Evolutionary conservation across 2,888 invertebrate genomes (phyloP).

Genomic region (Eudemis profundana): DNA sequence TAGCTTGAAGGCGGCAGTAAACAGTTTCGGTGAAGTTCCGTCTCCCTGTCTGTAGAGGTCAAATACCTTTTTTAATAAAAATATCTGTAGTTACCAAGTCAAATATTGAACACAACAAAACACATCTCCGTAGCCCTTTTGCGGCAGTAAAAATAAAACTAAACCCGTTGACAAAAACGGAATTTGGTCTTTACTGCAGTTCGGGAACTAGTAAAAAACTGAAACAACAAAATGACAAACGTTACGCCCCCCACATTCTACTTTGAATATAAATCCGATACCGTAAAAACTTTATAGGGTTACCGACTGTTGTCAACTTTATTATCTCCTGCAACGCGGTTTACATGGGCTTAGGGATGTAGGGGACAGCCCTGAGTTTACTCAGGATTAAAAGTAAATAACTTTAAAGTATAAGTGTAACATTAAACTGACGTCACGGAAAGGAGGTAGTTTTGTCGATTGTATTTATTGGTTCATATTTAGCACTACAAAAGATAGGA

Average conservation of each 20-base stretch:
- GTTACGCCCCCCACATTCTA: slow-evolving; percentile 44
- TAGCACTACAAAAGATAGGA: no score
- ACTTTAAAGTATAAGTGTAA: background rate
- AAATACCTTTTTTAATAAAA: no score
- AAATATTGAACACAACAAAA: background rate
- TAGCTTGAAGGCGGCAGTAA: no score
- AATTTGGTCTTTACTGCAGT: slow-evolving; percentile 4
- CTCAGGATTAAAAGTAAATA: slow-evolving; percentile 9
- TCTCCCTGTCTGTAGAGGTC: no score
- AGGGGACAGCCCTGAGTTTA: slow-evolving; percentile 1
- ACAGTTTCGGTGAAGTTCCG: no score
- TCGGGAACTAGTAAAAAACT: slow-evolving; percentile 29
- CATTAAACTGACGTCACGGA: no score
- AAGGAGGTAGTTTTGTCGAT: no score
- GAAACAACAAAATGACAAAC: slow-evolving; percentile 24
- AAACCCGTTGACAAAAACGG: slow-evolving; percentile 2
- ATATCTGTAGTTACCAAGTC: background rate
- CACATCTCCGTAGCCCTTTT: background rate
- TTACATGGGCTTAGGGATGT: slow-evolving; percentile 12
- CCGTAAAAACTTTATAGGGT: slow-evolving; percentile 52
- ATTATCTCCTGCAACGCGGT: slow-evolving; percentile 45
- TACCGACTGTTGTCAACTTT: slow-evolving; percentile 51
- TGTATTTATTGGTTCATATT: no score
- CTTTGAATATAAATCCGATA: slow-evolving; percentile 48
- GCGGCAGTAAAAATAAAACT: slow-evolving; percentile 2